Evolutionary conservation across 1,140 invertebrate species (phyloP), one percentile per base, ranked within the genome.

Genomic region (Heliconius hewitsoni): DNA sequence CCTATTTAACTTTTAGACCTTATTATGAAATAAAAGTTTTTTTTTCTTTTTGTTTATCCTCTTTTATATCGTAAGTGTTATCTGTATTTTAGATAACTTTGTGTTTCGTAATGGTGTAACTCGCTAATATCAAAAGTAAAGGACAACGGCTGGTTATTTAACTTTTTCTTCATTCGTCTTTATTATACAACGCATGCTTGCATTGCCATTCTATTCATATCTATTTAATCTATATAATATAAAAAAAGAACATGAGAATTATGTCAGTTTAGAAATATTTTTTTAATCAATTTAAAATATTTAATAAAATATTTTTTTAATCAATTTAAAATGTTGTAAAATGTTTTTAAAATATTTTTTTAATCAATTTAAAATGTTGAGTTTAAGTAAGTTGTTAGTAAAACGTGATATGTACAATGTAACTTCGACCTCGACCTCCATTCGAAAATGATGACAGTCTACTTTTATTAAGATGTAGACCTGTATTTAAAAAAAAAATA

Each of bases 61-160:
- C 13, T 66, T 30, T 66, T 66, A 30, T 16, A 66, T 16, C 3
- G 3, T 66, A 19, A 66, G 8, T 66, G 60, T 5, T 30, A 30
- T 66, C 60, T 66, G 23, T 30, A 23, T 23, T 27, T 66, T 30
- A 66, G 23, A 66, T 30, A 66, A 16, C 9, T 66, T 23, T 23
- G 57, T 60, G 3, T 60, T 60, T 60, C 57, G 9, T 60, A 60
- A 60, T 60, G 9, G 2, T 9, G 27, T 66, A 66, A 16, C 13
- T 11, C 27, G 27, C 60, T 66, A 66, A 66, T 66, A 27, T 66
- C 23, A 66, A 66, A 66, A 66, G 60, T 66, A 66, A 66, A 66
- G 23, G 60, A 66, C 60, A 30, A 66, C 9, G 13, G 27, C 1
- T 30, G 60, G 23, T 66, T 66, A 66, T 66, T 30, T 66, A 66